Evolutionary conservation across 1,140 invertebrate genomes (phyloP).

Genomic region (Zophobas atratus): DNA sequence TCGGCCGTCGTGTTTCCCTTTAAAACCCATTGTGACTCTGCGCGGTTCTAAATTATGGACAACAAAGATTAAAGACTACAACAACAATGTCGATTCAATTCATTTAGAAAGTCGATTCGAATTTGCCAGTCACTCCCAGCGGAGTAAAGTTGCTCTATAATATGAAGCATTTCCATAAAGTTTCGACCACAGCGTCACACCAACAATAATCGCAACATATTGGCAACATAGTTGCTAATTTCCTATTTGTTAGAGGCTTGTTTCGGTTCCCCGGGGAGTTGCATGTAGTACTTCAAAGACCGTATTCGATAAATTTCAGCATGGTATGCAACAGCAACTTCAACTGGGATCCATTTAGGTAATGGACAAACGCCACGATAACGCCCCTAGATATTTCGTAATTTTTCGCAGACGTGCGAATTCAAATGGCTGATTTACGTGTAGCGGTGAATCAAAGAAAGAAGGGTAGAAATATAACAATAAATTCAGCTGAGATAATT

Average conservation of each 20-base stretch:
- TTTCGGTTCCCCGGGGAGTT: not conserved
- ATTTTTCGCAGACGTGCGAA: not conserved
- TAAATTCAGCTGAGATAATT: constrained; percentile 52
- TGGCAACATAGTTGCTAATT: not conserved
- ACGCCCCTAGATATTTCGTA: too few relatives aligned
- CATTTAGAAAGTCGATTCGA: not conserved
- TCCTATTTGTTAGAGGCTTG: not conserved
- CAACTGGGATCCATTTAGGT: not conserved
- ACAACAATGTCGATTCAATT: not conserved
- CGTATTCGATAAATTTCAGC: not conserved
- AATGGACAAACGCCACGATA: not conserved
- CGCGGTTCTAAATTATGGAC: not conserved
- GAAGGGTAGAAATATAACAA: constrained; percentile 35
- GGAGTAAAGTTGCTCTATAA: constrained; percentile 10
- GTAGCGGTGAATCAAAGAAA: constrained; percentile 1
- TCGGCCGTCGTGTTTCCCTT: too few relatives aligned
- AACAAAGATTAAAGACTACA: not conserved
- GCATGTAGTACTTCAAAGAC: not conserved
- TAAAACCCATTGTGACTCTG: too few relatives aligned
- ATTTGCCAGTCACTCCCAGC: not conserved
- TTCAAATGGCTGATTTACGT: constrained; percentile 11
- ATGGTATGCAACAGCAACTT: not conserved
- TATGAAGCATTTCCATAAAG: not conserved
- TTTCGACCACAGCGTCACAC: not conserved
- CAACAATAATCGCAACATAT: constrained; percentile 4